Percentiles rank a stretch among this genome's conserved stretches.
These are phyloP conservation scores for Salvelinus fontinalis DNA, from an alignment of 2,113 vertebrate genomes.

Conservation along the genomic window DNA sequence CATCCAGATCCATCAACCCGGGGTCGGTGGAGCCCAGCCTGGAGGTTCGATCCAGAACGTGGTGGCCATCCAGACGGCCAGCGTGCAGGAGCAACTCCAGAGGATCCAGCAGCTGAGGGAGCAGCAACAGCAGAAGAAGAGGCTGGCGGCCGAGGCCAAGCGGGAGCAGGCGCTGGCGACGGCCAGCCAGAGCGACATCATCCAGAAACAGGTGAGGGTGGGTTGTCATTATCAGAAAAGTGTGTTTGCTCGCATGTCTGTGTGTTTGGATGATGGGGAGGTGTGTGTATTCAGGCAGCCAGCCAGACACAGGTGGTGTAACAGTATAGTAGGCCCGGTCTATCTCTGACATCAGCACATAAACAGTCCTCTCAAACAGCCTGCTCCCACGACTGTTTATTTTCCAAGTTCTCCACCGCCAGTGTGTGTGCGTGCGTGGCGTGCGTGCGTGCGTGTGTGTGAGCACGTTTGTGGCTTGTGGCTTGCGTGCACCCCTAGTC, in stretches of 20 bases:
- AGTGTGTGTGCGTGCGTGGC: neutral
- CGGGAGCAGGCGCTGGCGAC: slow-evolving; percentile 85
- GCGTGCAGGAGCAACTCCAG: slow-evolving; percentile 94
- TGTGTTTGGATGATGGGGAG: neutral
- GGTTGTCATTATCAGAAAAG: neutral
- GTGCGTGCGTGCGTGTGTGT: neutral
- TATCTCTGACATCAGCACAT: slow-evolving; percentile 24
- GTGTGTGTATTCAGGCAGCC: slow-evolving; percentile 12
- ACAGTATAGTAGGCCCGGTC: neutral
- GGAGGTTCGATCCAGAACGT: slow-evolving; percentile 82
- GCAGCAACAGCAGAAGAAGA: slow-evolving; percentile 92
- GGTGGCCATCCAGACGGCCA: slow-evolving; percentile 91
- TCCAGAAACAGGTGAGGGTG: slow-evolving; percentile 88
- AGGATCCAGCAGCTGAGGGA: slow-evolving; percentile 93
- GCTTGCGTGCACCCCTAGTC: slow-evolving; percentile 1
- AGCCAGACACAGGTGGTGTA: slow-evolving; percentile 17
- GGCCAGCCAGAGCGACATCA: slow-evolving; percentile 91
- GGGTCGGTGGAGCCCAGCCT: slow-evolving; percentile 66
- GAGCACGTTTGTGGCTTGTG: slow-evolving; percentile 5
- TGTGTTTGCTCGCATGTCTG: neutral
- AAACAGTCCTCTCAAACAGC: slow-evolving; percentile 20
- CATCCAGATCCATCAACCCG: slow-evolving; percentile 81
- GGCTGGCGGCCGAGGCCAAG: slow-evolving; percentile 87
- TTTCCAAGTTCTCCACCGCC: slow-evolving; percentile 12
- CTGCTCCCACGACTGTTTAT: slow-evolving; percentile 12